Evolutionary conservation across 2,797 vertebrate species (phyloP).

Genomic region (Periophthalmus magnuspinnatus): DNA sequence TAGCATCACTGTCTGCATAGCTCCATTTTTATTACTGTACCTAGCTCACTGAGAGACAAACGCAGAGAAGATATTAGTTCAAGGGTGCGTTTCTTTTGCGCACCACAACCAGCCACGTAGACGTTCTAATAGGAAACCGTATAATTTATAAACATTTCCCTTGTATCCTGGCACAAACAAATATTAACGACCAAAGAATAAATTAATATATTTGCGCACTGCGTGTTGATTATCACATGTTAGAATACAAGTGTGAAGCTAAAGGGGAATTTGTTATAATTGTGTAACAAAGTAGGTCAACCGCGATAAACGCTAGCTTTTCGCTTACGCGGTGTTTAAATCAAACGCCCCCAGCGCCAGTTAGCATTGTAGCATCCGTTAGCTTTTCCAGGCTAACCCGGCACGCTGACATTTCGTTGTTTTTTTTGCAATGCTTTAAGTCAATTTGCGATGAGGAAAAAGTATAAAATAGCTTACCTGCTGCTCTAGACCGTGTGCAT

Average conservation of each 20-base stretch:
- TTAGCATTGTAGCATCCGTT: constrained; percentile 62
- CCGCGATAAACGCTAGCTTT: background rate
- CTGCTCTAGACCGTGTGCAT: constrained; percentile 97
- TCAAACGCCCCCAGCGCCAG: constrained; percentile 52
- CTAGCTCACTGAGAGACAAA: constrained; percentile 64
- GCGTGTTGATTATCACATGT: too few species aligned
- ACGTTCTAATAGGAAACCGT: background rate
- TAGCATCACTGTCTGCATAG: constrained; percentile 42
- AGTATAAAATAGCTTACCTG: constrained; percentile 81
- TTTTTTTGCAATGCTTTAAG: constrained; percentile 21
- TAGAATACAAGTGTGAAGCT: too few species aligned
- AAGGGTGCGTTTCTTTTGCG: constrained; percentile 41
- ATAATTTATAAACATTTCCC: background rate
- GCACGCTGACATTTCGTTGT: constrained; percentile 46
- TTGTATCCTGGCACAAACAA: too few species aligned
- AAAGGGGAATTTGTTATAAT: background rate
- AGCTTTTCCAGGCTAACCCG: constrained; percentile 53
- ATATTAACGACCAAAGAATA: background rate
- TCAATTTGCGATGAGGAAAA: background rate
- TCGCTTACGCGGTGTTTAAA: accelerated
- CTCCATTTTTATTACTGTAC: constrained; percentile 70
- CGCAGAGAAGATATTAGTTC: constrained; percentile 59
- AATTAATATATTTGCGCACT: too few species aligned
- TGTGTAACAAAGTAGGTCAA: background rate
- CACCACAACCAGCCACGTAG: background rate